Evolutionary conservation across 2,888 invertebrate genomes (phyloP).

Genomic region (Drosophila stalkeri): DNA sequence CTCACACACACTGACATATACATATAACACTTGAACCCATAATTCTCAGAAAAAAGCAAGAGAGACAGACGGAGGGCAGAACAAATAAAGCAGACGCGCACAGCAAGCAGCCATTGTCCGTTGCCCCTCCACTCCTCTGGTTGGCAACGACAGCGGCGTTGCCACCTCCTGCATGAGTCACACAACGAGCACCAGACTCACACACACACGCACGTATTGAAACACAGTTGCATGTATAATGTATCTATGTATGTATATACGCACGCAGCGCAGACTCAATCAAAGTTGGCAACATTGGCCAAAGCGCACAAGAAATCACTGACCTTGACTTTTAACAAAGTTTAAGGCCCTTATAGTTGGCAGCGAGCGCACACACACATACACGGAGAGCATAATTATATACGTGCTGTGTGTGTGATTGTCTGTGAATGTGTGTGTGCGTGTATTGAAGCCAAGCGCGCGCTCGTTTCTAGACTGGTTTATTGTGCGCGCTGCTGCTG

Average conservation of each 20-base stretch:
- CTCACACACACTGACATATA: not conserved
- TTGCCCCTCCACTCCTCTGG: not conserved
- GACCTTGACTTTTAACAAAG: conserved; percentile 84
- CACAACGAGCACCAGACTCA: conserved; percentile 24
- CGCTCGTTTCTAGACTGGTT: conserved; percentile 74
- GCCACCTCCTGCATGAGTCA: conserved; percentile 56
- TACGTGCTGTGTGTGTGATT: conserved; percentile 33
- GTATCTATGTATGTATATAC: conserved; percentile 3
- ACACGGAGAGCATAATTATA: conserved; percentile 51
- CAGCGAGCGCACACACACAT: conserved; percentile 39
- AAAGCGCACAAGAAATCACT: conserved; percentile 80
- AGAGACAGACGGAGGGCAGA: conserved; percentile 14
- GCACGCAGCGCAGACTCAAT: conserved; percentile 53
- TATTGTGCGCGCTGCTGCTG: conserved; percentile 50
- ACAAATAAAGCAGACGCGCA: conserved; percentile 35
- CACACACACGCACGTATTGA: conserved; percentile 6
- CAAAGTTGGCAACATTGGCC: conserved; percentile 71
- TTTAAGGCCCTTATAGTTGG: conserved; percentile 83
- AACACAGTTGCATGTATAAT: conserved; percentile 2
- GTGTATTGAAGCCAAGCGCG: conserved; percentile 58
- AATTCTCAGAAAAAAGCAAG: conserved; percentile 62
- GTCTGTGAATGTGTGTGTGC: conserved; percentile 32
- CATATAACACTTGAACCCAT: conserved; percentile 68
- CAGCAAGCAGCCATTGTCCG: conserved; percentile 31
- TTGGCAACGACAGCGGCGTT: conserved; percentile 1